phyloP scores from a whole-genome alignment of 2,113 vertebrate species.

The Albula glossodonta region DNA sequence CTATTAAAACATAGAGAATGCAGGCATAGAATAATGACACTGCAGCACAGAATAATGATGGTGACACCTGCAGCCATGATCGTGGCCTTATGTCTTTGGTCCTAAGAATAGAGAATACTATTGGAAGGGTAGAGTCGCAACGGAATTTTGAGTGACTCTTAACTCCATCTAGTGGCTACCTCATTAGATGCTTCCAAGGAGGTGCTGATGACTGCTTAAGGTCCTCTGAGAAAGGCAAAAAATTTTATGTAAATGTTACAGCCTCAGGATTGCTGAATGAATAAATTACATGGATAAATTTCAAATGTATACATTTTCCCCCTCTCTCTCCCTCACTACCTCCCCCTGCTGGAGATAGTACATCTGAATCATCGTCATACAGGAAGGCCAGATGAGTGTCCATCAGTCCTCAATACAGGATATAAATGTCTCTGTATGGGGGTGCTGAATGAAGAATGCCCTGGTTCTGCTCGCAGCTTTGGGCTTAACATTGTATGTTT shows the following conservation, averaged over 20 bases:
- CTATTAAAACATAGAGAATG: not conserved
- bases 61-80: not conserved
- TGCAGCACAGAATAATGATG: not conserved
- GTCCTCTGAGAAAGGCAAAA: not conserved
- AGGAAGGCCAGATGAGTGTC: no score
- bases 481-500: no score
- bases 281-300: no score
- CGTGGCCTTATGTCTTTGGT: not conserved
- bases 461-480: no score
- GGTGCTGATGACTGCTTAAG: not conserved
- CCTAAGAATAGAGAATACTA: not conserved
- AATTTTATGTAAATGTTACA: not conserved
- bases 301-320: not conserved
- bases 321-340: not conserved
- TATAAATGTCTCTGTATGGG: no score
- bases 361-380: not conserved
- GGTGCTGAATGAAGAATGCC: no score
- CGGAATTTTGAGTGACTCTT: not conserved
- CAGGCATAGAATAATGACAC: not conserved
- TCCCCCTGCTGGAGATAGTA: not conserved
- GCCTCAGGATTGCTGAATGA: no score
- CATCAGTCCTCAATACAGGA: no score
- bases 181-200: not conserved
- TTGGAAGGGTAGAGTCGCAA: not conserved
- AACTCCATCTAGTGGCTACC: slow-evolving; percentile 15